Evolutionary conservation across 92 coral and sea anemone species (phyloP).

Genomic region (Phenganax stokvisi): DNA sequence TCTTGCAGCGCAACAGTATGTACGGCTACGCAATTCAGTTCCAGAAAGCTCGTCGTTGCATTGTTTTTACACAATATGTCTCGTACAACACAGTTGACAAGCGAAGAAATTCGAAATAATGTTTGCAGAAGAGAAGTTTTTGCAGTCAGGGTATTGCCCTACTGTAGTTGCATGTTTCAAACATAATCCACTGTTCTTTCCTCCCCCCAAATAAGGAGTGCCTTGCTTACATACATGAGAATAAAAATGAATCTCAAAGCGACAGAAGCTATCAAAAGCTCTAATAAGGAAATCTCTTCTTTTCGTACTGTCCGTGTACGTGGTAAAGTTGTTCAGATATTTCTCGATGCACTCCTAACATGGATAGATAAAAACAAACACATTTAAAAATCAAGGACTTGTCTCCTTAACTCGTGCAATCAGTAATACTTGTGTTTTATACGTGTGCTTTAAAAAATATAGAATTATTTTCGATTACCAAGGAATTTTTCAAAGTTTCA

Average conservation of each 20-base stretch:
- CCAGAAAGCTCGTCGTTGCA: no score
- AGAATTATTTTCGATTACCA: background rate
- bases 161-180: background rate
- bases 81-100: no score
- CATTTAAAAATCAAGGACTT: background rate
- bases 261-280: constrained; percentile 63
- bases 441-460: background rate
- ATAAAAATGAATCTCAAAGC: constrained; percentile 70
- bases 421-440: background rate
- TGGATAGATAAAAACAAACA: background rate
- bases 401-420: background rate
- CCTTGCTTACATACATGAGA: constrained; percentile 53
- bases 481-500: constrained; percentile 17
- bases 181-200: background rate
- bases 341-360: constrained; percentile 34
- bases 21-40: no score
- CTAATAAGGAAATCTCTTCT: constrained; percentile 58
- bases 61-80: no score
- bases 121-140: no score
- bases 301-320: constrained; percentile 22
- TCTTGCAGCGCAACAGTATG: no score
- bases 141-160: background rate
- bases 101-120: no score
- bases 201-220: background rate
- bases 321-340: constrained; percentile 15